A percentile compares a stretch with the other conserved stretches of the same genome.
Evolutionary conservation across 2,113 vertebrate species (phyloP).

Genomic region (Charina bottae): DNA sequence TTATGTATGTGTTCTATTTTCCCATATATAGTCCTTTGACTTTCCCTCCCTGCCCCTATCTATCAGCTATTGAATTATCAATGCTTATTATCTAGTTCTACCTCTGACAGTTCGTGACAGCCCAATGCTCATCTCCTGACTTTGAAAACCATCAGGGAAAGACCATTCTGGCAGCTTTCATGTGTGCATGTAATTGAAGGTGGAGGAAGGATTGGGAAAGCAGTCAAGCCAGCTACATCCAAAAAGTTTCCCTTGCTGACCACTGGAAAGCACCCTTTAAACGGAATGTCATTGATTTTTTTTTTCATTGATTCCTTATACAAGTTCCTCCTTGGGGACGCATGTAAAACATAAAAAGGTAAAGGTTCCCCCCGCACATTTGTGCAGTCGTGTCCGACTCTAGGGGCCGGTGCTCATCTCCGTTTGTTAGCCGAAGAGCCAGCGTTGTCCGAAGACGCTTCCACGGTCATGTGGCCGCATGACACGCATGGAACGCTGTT

Average conservation of each 20-base stretch:
- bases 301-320: neutral
- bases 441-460: no score
- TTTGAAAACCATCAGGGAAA: constrained; percentile 39
- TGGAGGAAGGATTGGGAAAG: constrained; percentile 10
- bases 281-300: neutral
- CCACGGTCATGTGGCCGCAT: no score
- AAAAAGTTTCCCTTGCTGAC: neutral
- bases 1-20: constrained; percentile 58
- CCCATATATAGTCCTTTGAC: constrained; percentile 43
- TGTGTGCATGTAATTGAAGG: constrained; percentile 41
- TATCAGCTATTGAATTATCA: constrained; percentile 66
- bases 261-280: neutral
- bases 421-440: no score
- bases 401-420: no score
- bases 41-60: constrained; percentile 44
- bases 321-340: constrained; percentile 24
- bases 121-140: constrained; percentile 40
- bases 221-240: neutral
- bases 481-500: no score
- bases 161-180: constrained; percentile 28
- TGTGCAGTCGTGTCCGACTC: no score
- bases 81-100: constrained; percentile 51
- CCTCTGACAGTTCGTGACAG: constrained; percentile 57
- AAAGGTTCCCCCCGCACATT: no score
- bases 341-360: constrained; percentile 25